Conservation (phyloP, 2,797 vertebrate genomes). For the Coilia nasus region DNA sequence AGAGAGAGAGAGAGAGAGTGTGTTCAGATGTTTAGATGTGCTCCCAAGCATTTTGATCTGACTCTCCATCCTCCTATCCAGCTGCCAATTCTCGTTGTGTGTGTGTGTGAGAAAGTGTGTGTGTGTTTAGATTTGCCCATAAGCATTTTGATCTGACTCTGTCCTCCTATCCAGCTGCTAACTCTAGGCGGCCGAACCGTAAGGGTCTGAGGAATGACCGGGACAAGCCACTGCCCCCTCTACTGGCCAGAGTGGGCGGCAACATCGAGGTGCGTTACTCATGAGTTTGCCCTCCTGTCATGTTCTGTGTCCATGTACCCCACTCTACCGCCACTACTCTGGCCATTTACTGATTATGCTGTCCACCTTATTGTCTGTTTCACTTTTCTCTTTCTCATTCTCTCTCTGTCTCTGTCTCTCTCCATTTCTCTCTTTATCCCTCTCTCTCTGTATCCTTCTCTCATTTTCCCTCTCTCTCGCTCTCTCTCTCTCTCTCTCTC, state of each 20-base stretch:
- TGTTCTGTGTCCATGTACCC: not conserved
- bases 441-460: too few relatives aligned
- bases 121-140: too few relatives aligned
- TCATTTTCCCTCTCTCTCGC: not conserved
- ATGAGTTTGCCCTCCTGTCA: not conserved
- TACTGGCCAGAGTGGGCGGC: conserved; percentile 94
- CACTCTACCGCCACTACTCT: not conserved
- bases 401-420: too few relatives aligned
- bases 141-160: conserved; percentile 14
- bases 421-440: not conserved
- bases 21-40: too few relatives aligned
- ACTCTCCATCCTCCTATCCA: conserved; percentile 28
- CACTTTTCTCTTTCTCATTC: not conserved
- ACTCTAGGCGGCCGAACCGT: conserved; percentile 89
- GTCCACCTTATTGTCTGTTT: not conserved
- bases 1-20: too few relatives aligned
- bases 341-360: too few relatives aligned
- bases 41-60: not conserved
- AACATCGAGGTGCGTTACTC: conserved; percentile 89
- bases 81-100: conserved; percentile 76
- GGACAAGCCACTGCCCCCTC: conserved; percentile 95
- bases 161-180: conserved; percentile 68
- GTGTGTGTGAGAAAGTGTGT: too few relatives aligned
- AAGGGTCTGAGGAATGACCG: conserved; percentile 96
- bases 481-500: not conserved